These are phyloP conservation scores for Pithys albifrons DNA, from an alignment of 2,113 vertebrate genomes.

Conservation along the genomic window DNA sequence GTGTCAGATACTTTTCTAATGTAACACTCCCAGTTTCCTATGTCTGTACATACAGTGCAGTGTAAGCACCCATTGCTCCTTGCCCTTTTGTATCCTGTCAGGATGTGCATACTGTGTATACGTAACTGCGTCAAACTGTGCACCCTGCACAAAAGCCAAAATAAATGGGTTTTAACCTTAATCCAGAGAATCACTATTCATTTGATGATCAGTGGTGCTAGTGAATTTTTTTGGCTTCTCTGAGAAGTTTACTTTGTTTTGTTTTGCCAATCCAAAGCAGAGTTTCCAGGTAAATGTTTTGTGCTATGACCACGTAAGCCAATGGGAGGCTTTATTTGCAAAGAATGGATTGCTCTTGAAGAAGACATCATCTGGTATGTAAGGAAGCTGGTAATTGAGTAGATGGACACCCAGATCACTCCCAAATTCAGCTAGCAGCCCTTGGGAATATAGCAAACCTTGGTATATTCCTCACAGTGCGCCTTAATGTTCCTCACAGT, in stretches of 20 bases:
- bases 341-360: background rate
- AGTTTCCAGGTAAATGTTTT: background rate
- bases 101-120: slow-evolving; percentile 58
- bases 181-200: background rate
- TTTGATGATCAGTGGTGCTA: background rate
- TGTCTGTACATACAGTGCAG: slow-evolving; percentile 8
- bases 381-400: background rate
- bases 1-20: slow-evolving; percentile 42
- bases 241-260: background rate
- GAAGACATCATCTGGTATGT: background rate
- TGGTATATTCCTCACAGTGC: background rate
- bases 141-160: slow-evolving; percentile 70
- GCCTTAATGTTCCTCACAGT: background rate
- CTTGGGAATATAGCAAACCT: background rate
- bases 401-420: background rate
- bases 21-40: background rate
- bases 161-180: slow-evolving; percentile 71
- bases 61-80: slow-evolving; percentile 5
- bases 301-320: background rate
- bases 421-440: background rate
- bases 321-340: background rate
- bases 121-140: background rate
- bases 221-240: background rate
- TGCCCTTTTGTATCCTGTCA: slow-evolving; percentile 30
- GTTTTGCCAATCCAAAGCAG: background rate